These are phyloP conservation scores for Nebria brevicollis DNA, from an alignment of 2,888 invertebrate species.

Conservation along the genomic window DNA sequence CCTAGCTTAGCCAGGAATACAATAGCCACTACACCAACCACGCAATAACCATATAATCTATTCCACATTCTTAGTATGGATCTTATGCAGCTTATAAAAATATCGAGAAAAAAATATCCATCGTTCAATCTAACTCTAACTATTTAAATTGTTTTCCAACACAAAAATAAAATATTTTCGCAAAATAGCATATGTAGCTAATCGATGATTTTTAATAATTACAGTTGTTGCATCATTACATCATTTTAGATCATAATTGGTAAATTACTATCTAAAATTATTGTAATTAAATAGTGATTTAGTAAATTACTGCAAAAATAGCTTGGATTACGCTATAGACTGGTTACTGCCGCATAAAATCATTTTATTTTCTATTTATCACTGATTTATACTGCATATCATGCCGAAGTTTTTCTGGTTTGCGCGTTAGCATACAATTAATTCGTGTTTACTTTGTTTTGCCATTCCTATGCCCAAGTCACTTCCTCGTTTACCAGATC, in stretches of 20 bases:
- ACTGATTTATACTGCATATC: conserved; percentile 27
- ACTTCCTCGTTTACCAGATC: conserved; percentile 17
- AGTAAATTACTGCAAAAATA: background rate
- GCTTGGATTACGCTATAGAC: background rate
- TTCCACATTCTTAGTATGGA: background rate
- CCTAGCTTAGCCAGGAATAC: conserved; percentile 9
- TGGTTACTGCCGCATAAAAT: conserved; percentile 4
- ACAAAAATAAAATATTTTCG: too few species aligned
- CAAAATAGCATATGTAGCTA: too few species aligned
- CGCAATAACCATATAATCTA: conserved; percentile 8
- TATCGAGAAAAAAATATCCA: background rate
- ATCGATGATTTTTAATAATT: too few species aligned
- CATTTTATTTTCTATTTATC: conserved; percentile 34
- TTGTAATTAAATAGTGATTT: too few species aligned
- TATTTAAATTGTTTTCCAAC: too few species aligned
- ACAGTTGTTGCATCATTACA: too few species aligned
- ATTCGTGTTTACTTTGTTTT: conserved; percentile 9
- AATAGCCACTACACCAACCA: conserved; percentile 10
- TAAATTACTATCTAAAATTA: too few species aligned
- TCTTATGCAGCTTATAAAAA: background rate
- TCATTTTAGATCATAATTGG: too few species aligned
- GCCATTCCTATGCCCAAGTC: conserved; percentile 3
- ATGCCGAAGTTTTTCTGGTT: conserved; percentile 2
- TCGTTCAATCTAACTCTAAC: background rate
- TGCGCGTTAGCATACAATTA: conserved; percentile 12